These are phyloP conservation scores for Sympetrum striolatum DNA, from an alignment of 2,888 invertebrate species.

Conservation along the genomic window DNA sequence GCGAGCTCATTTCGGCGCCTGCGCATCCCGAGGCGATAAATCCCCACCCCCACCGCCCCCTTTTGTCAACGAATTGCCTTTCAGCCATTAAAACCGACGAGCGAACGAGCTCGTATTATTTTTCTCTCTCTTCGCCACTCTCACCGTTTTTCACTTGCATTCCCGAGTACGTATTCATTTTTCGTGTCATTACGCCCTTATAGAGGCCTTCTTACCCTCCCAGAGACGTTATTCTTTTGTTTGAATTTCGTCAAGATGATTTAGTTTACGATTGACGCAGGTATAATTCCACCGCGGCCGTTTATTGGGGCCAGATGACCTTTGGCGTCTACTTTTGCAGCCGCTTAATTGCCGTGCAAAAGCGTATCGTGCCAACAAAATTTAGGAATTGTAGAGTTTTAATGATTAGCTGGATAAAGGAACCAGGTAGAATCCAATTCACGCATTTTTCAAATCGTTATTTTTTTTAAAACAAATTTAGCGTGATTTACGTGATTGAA, in stretches of 20 bases:
- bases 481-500: too few species aligned
- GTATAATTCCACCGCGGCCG: neutral
- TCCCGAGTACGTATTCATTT: constrained; percentile 13
- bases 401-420: too few species aligned
- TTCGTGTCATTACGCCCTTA: constrained; percentile 9
- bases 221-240: neutral
- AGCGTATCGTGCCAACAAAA: too few species aligned
- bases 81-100: constrained; percentile 41
- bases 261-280: neutral
- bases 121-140: neutral
- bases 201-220: neutral
- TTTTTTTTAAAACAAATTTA: too few species aligned
- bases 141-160: neutral
- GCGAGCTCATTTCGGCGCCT: constrained; percentile 38
- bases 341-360: too few species aligned
- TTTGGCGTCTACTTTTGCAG: too few species aligned
- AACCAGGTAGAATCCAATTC: too few species aligned
- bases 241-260: neutral
- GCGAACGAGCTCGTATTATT: constrained; percentile 7
- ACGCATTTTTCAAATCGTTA: too few species aligned
- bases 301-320: neutral
- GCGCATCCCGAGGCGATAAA: constrained; percentile 20
- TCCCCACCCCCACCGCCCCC: constrained; percentile 21
- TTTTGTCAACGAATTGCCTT: constrained; percentile 40
- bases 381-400: too few species aligned